A percentile compares a stretch with the other conserved stretches of the same genome.
Evolutionary conservation across 2,797 vertebrate species (phyloP).

Genomic region (Chelon auratus): DNA sequence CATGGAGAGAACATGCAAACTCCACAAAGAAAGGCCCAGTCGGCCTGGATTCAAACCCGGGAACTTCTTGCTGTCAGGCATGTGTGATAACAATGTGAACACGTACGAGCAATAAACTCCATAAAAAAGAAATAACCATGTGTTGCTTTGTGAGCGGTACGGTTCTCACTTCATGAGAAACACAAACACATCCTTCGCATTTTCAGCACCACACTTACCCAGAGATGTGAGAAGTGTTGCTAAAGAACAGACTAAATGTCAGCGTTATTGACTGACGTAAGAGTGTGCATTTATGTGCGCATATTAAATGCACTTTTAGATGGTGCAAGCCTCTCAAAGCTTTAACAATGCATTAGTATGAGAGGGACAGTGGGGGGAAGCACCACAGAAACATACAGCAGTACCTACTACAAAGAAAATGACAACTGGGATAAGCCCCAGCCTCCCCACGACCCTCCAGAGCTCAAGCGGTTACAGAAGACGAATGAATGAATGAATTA

Average conservation of each 20-base stretch:
- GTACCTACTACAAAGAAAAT: too few species aligned
- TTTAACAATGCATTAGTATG: conserved; percentile 23
- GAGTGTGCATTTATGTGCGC: conserved; percentile 24
- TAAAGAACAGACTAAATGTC: conserved; percentile 8
- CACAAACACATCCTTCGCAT: conserved; percentile 10
- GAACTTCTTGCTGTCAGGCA: too few species aligned
- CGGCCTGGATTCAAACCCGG: too few species aligned
- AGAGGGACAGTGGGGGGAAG: conserved; percentile 23
- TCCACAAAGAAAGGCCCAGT: too few species aligned
- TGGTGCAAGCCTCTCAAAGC: conserved; percentile 41
- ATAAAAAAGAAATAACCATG: background rate
- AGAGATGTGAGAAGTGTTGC: conserved; percentile 36
- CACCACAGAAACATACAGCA: too few species aligned
- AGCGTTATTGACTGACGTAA: conserved; percentile 34
- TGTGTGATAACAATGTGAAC: background rate
- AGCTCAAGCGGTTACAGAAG: too few species aligned
- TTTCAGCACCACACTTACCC: conserved; percentile 9
- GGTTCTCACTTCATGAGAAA: background rate
- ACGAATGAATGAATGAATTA: too few species aligned
- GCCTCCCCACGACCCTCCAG: too few species aligned
- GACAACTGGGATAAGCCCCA: too few species aligned
- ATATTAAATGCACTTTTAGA: conserved; percentile 39
- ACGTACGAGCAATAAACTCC: background rate
- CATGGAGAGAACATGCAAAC: too few species aligned
- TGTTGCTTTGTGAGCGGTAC: background rate